Percentiles rank a stretch among this genome's conserved stretches.
Conservation (phyloP, 1,140 invertebrate genomes). For the Oreohelix idahoensis region DNA sequence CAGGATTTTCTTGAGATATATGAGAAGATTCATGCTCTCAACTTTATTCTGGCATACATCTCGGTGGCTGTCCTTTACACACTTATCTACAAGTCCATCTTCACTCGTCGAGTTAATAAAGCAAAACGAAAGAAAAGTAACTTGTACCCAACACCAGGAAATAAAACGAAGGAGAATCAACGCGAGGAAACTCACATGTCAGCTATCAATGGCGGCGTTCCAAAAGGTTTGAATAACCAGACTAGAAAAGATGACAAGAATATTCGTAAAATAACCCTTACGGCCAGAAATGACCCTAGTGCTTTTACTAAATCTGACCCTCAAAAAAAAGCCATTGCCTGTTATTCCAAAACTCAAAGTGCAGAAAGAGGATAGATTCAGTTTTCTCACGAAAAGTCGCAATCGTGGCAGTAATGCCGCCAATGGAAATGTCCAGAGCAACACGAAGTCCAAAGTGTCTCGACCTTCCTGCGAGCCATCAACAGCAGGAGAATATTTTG, state of each 20-base stretch:
- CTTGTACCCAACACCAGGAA: conserved; percentile 36
- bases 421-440: too few species aligned
- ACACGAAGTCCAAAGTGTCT: too few species aligned
- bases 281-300: conserved; percentile 16
- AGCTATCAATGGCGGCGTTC: conserved; percentile 14
- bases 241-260: conserved; percentile 15
- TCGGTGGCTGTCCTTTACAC: conserved; percentile 46
- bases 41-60: conserved; percentile 44
- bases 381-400: neutral
- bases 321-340: neutral
- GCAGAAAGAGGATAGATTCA: neutral
- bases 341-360: neutral
- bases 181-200: conserved; percentile 44
- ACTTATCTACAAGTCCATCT: conserved; percentile 51
- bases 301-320: neutral
- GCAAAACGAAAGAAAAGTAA: conserved; percentile 46
- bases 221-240: conserved; percentile 23
- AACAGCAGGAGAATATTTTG: too few species aligned
- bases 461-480: too few species aligned
- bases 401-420: neutral
- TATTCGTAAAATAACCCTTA: neutral
- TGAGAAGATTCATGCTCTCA: conserved; percentile 41
- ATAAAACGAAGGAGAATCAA: conserved; percentile 1
- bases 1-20: conserved; percentile 39
- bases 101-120: conserved; percentile 45